Conservation (phyloP, 2,888 invertebrate genomes). For the Caenorhabditis sp. region DNA sequence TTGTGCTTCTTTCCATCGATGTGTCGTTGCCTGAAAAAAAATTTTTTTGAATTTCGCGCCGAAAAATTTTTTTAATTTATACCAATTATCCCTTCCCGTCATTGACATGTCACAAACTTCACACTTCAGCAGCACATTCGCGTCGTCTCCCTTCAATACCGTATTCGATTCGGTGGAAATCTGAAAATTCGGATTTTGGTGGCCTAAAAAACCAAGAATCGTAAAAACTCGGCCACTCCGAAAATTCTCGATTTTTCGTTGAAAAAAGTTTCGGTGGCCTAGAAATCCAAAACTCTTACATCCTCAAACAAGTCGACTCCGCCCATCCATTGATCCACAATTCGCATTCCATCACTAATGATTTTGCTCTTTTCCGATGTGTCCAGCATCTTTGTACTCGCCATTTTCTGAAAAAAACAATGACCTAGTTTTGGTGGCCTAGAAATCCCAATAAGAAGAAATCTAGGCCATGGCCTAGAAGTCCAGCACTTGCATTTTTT, state of each 20-base stretch:
- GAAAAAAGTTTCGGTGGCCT: background rate
- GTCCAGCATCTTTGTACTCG: conserved; percentile 65
- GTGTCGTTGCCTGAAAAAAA: conserved; percentile 70
- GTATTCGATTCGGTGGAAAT: conserved; percentile 17
- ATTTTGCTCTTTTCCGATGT: conserved; percentile 66
- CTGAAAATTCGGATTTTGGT: conserved; percentile 18
- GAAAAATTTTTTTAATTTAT: background rate
- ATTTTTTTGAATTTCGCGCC: background rate
- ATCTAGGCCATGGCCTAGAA: background rate
- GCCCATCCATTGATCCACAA: conserved; percentile 68
- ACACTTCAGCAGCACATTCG: conserved; percentile 59
- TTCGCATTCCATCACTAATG: conserved; percentile 60
- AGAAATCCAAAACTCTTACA: conserved; percentile 18
- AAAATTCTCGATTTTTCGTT: background rate
- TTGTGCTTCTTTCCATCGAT: conserved; percentile 70
- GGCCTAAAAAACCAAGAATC: background rate
- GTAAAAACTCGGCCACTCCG: background rate
- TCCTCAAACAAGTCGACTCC: conserved; percentile 59
- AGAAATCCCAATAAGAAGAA: background rate
- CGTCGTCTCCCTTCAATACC: conserved; percentile 37
- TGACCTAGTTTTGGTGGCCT: background rate
- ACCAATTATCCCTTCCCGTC: conserved; percentile 62
- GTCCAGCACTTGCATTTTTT: background rate
- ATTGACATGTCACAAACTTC: conserved; percentile 60
- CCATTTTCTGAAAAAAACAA: conserved; percentile 58